These are phyloP conservation scores for Tretioscincus oriximinensis DNA, from an alignment of 2,113 vertebrate genomes.

Conservation along the genomic window DNA sequence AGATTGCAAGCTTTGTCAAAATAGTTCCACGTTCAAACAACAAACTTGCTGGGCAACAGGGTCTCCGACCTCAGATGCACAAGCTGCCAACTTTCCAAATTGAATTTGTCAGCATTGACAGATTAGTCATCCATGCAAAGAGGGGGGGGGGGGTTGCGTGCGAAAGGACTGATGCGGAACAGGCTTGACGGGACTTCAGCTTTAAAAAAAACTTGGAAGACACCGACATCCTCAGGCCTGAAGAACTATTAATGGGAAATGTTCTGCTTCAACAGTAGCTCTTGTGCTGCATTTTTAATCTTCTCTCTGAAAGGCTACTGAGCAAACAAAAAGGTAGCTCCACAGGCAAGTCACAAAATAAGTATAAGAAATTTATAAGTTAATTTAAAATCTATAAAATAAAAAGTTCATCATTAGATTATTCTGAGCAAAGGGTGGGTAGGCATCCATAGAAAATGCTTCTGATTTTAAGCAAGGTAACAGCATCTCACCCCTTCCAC, in stretches of 20 bases:
- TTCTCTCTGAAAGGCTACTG: neutral
- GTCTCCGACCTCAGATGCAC: neutral
- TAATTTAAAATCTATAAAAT: too few relatives aligned
- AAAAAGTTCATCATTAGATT: too few relatives aligned
- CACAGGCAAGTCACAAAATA: neutral
- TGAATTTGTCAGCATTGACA: neutral
- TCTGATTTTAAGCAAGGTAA: too few relatives aligned
- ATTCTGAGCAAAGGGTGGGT: too few relatives aligned
- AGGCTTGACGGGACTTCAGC: neutral
- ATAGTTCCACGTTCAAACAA: neutral
- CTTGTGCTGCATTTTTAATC: neutral
- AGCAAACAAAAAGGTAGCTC: neutral
- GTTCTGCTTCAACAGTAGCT: neutral
- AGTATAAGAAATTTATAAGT: too few relatives aligned
- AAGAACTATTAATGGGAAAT: neutral
- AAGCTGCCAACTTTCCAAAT: conserved; percentile 8
- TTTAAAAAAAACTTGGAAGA: neutral
- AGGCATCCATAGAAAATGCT: too few relatives aligned
- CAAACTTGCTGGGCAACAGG: neutral
- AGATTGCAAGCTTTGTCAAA: neutral
- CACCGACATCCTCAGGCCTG: neutral
- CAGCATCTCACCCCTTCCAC: too few relatives aligned
- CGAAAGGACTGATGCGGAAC: conserved; percentile 6
- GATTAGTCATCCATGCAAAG: neutral
- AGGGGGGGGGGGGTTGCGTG: neutral